A percentile compares a stretch with the other conserved stretches of the same genome.
Conservation (phyloP, 1,140 invertebrate species). For the Danaus plexippus region DNA sequence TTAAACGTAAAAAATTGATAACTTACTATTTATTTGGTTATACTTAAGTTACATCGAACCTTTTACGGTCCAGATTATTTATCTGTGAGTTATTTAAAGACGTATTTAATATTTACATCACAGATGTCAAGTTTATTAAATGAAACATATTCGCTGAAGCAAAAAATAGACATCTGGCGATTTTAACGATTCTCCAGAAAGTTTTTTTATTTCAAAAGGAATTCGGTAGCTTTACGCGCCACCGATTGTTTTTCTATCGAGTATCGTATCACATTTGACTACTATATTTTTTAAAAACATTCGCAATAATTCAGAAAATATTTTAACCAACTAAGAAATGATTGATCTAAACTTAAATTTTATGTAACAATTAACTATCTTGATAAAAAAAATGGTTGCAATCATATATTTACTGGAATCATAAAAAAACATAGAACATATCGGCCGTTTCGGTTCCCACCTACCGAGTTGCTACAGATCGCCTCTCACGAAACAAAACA, state of each 20-base stretch:
- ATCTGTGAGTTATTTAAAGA: too few species aligned
- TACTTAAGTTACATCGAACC: too few species aligned
- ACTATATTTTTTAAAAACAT: slow-evolving; percentile 15
- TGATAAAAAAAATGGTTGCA: slow-evolving; percentile 14
- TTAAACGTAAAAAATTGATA: too few species aligned
- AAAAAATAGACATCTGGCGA: slow-evolving; percentile 59
- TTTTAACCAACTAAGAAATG: not conserved
- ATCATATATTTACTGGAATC: slow-evolving; percentile 30
- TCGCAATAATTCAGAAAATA: slow-evolving; percentile 1
- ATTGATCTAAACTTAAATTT: not conserved
- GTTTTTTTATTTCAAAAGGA: slow-evolving; percentile 37
- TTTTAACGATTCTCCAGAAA: slow-evolving; percentile 51
- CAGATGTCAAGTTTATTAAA: slow-evolving; percentile 29
- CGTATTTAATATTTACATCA: too few species aligned
- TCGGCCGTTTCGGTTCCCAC: slow-evolving; percentile 48
- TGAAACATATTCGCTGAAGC: slow-evolving; percentile 20
- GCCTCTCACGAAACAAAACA: slow-evolving; percentile 65
- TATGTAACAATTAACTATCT: not conserved
- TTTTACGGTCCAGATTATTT: too few species aligned
- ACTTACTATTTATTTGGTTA: too few species aligned
- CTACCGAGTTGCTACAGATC: slow-evolving; percentile 58
- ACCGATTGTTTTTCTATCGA: slow-evolving; percentile 22
- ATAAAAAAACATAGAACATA: slow-evolving; percentile 42
- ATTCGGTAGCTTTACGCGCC: slow-evolving; percentile 60
- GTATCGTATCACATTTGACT: slow-evolving; percentile 21